These are phyloP conservation scores for Microplitis demolitor DNA, from an alignment of 1,140 invertebrate genomes.

Conservation along the genomic window DNA sequence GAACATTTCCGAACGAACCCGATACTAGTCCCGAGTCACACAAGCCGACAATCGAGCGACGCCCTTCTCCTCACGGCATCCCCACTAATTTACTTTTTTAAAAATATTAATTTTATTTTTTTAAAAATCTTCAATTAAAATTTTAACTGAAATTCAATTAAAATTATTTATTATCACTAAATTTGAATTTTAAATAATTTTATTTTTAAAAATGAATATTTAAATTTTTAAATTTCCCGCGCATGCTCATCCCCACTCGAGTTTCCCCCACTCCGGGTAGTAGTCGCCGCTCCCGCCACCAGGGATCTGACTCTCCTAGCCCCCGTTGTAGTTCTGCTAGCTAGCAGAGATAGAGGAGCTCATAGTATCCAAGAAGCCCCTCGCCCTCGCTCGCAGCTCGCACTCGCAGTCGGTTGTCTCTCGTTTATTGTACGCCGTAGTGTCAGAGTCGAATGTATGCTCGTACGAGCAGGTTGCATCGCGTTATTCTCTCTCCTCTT, in stretches of 20 bases:
- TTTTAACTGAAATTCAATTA: too few species aligned
- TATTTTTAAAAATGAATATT: too few species aligned
- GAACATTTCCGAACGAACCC: constrained; percentile 45
- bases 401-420: constrained; percentile 2
- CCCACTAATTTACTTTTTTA: not conserved
- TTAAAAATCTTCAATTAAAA: too few species aligned
- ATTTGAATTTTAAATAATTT: too few species aligned
- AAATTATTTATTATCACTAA: too few species aligned
- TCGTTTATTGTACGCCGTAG: not conserved
- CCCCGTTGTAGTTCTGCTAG: too few species aligned
- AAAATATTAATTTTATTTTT: not conserved
- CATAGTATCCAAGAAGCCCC: not conserved
- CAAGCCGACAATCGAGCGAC: constrained; percentile 48
- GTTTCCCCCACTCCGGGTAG: not conserved
- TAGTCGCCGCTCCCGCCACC: too few species aligned
- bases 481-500: constrained; percentile 16
- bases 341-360: not conserved
- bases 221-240: not conserved
- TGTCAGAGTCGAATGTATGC: constrained; percentile 36
- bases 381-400: constrained; percentile 7
- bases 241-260: not conserved
- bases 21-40: constrained; percentile 32
- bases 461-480: constrained; percentile 22
- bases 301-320: too few species aligned
- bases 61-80: constrained; percentile 35